A percentile compares a stretch with the other conserved stretches of the same genome.
phyloP scores from a whole-genome alignment of 2,113 vertebrate genomes.

The Acrocephalus arundinaceus region DNA sequence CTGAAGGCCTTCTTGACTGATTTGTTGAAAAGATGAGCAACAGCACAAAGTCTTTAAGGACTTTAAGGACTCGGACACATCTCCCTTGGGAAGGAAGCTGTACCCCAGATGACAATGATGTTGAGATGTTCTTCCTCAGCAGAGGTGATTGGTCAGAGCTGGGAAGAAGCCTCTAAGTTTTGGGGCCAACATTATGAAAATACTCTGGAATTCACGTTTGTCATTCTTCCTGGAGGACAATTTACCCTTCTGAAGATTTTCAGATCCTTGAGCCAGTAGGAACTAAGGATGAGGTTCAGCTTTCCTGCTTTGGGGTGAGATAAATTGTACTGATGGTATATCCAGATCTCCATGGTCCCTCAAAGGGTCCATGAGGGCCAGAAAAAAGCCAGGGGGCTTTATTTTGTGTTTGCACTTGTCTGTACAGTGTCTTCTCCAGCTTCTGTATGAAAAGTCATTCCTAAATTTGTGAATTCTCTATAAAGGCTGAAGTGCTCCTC shows the following conservation, averaged over 20 bases:
- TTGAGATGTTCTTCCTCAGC: not conserved
- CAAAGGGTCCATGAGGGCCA: not conserved
- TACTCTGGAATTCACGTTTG: not conserved
- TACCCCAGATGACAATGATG: rapidly evolving
- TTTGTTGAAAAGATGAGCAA: not conserved
- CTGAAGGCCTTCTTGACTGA: not conserved
- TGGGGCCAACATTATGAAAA: not conserved
- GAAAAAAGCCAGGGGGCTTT: not conserved
- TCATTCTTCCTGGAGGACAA: not conserved
- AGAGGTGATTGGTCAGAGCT: not conserved
- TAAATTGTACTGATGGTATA: not conserved
- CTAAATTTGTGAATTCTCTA: not conserved
- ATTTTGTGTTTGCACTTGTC: not conserved
- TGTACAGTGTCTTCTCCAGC: not conserved
- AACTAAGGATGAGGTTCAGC: not conserved
- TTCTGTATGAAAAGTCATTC: not conserved
- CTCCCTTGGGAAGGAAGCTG: not conserved
- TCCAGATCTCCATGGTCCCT: not conserved
- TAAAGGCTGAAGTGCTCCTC: not conserved
- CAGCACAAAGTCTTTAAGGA: not conserved
- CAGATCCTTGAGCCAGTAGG: not conserved
- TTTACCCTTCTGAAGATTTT: not conserved
- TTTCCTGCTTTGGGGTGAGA: not conserved
- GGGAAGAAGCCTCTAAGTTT: not conserved
- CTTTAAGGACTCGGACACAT: not conserved